Evolutionary conservation across 2,888 invertebrate genomes (phyloP), one percentile per base, ranked within the genome.

Genomic region (Cosmopolites sordidus): DNA sequence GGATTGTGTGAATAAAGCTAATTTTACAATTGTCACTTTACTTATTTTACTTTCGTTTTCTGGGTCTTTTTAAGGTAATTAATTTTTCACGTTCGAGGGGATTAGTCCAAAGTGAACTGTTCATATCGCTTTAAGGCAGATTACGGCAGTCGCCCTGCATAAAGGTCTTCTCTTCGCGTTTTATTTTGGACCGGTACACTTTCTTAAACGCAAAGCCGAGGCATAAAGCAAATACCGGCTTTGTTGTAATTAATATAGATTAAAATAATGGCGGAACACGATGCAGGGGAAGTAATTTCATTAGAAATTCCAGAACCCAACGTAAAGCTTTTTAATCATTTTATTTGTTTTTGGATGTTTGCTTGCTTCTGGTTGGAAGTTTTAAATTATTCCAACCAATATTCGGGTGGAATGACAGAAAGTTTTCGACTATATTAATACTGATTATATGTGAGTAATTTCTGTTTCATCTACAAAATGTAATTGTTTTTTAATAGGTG

Each of bases 111-210:
- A 45, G 45, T 45, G 45, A 45, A 33, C 14, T 33, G 29, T 33
- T 45, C 33, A 22, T 18, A 17, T 37, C 37, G 22, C 45, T 64
- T 22, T 64, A 64, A 62, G 58, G 60, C 51, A 61, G 63, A 65
- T 65, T 64, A 65, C 60, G 62, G 61, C 64, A 64, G 62, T 64
- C 63, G 59, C 61, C 60, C 62, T 60, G 63, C 63, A 47, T 45
- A 62, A 64, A 64, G 62, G 61, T 55, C 60, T 60, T 60, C 61
- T 56, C 60, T 60, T 63, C 61, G 61, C 61, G 60, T 62, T 60
- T 60, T 60, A 59, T 59, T 60, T 54, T 40, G 47, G 61, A 58
- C 59, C 59, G 54, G 62, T 63, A 62, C 60, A 64, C 62, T 64
- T 64, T 61, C 60, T 60, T 58, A 58, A 61, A 52, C 59, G 58